Evolutionary conservation across 1,140 invertebrate species (phyloP).

Genomic region (Scaptomyza montana): DNA sequence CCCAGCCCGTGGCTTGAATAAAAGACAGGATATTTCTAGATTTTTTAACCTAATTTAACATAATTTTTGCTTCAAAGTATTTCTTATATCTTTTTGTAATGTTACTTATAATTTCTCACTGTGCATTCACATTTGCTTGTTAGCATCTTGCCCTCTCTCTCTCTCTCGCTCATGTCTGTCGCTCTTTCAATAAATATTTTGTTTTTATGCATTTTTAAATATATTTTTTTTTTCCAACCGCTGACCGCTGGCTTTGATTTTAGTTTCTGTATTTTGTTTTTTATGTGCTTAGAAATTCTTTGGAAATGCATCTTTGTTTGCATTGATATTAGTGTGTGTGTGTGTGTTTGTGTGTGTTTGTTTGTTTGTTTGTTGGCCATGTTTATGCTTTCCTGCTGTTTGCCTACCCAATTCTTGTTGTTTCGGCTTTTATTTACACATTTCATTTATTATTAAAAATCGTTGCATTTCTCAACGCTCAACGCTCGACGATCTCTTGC

Average conservation of each 20-base stretch:
- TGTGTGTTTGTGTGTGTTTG: neutral
- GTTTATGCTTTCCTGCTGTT: conserved; percentile 80
- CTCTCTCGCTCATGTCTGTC: neutral
- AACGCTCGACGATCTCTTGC: conserved; percentile 43
- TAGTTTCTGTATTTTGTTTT: conserved; percentile 14
- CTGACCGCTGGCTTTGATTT: conserved; percentile 67
- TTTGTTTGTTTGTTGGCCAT: conserved; percentile 44
- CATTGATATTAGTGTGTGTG: conserved; percentile 60
- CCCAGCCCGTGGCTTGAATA: too few species aligned
- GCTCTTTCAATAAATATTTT: conserved; percentile 76
- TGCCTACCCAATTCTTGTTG: conserved; percentile 71
- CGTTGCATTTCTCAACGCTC: conserved; percentile 20
- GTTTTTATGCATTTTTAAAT: conserved; percentile 82
- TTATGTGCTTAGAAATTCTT: conserved; percentile 78
- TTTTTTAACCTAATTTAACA: too few species aligned
- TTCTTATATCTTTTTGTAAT: too few species aligned
- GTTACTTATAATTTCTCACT: neutral
- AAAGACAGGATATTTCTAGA: too few species aligned
- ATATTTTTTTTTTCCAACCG: conserved; percentile 46
- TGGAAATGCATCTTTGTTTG: conserved; percentile 73
- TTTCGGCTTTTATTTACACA: conserved; percentile 68
- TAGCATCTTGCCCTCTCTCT: conserved; percentile 13
- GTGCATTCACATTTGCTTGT: conserved; percentile 32
- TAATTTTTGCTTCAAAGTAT: too few species aligned
- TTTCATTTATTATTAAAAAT: conserved; percentile 79